Percentiles rank a stretch among this genome's conserved stretches.
These are phyloP conservation scores for Scomber japonicus DNA, from an alignment of 2,113 vertebrate species.

Conservation along the genomic window DNA sequence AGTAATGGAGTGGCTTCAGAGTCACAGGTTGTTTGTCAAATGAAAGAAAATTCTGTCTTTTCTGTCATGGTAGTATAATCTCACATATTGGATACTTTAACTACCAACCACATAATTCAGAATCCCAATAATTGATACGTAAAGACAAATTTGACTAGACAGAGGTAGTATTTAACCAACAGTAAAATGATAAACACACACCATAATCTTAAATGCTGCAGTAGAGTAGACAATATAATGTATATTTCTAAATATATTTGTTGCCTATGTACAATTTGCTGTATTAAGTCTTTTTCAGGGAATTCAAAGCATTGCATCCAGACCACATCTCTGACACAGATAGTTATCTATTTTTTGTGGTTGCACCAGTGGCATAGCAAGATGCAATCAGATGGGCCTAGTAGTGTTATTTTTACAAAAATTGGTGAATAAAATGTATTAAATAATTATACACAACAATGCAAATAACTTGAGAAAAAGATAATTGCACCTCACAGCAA, in stretches of 20 bases:
- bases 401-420: background rate
- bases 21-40: conserved; percentile 27
- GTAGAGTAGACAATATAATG: too few species aligned
- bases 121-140: background rate
- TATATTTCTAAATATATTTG: too few species aligned
- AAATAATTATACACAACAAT: background rate
- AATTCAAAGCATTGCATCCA: background rate
- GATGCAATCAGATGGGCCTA: background rate
- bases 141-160: background rate
- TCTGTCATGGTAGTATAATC: conserved; percentile 24
- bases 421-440: background rate
- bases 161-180: background rate
- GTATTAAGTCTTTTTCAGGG: too few species aligned
- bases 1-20: conserved; percentile 25
- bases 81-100: background rate
- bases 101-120: background rate
- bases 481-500: too few species aligned
- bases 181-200: background rate
- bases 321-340: background rate
- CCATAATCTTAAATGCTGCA: background rate
- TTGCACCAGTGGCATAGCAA: background rate
- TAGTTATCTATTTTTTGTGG: background rate
- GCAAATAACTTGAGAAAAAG: too few species aligned
- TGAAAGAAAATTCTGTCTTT: conserved; percentile 4
- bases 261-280: too few species aligned